These are phyloP conservation scores for Psilopogon haemacephalus DNA, from an alignment of 2,113 vertebrate genomes.

Conservation along the genomic window DNA sequence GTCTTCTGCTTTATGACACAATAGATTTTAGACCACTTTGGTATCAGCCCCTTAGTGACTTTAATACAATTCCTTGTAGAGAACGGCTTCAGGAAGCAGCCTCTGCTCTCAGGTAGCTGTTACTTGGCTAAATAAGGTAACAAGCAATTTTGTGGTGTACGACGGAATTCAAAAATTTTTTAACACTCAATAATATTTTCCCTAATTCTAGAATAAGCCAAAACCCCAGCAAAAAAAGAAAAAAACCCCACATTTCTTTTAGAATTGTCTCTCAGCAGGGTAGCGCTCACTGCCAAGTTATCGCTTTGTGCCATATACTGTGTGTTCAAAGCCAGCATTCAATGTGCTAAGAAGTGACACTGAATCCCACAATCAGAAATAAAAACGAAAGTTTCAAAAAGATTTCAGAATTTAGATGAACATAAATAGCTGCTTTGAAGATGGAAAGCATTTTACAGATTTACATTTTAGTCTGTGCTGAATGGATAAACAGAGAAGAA, in stretches of 20 bases:
- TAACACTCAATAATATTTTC: background rate
- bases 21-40: background rate
- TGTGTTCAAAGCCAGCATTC: constrained; percentile 6
- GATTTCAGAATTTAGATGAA: constrained; percentile 38
- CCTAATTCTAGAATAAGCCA: constrained; percentile 16
- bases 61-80: background rate
- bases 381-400: constrained; percentile 27
- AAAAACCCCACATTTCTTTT: background rate
- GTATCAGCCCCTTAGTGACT: background rate
- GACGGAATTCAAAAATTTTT: background rate
- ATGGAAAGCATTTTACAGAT: constrained; percentile 17
- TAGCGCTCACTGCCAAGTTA: background rate
- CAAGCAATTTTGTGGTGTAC: background rate
- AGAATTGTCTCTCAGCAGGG: constrained; percentile 31
- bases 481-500: constrained; percentile 8
- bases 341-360: background rate
- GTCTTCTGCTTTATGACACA: background rate
- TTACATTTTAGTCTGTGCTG: constrained; percentile 39
- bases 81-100: background rate
- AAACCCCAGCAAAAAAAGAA: background rate
- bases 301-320: background rate
- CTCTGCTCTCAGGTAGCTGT: background rate
- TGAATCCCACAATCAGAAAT: background rate
- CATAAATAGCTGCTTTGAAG: constrained; percentile 48
- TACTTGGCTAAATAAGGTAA: constrained; percentile 2